These are phyloP conservation scores for Charaxes varanes DNA, from an alignment of 1,140 invertebrate species.

Conservation along the genomic window DNA sequence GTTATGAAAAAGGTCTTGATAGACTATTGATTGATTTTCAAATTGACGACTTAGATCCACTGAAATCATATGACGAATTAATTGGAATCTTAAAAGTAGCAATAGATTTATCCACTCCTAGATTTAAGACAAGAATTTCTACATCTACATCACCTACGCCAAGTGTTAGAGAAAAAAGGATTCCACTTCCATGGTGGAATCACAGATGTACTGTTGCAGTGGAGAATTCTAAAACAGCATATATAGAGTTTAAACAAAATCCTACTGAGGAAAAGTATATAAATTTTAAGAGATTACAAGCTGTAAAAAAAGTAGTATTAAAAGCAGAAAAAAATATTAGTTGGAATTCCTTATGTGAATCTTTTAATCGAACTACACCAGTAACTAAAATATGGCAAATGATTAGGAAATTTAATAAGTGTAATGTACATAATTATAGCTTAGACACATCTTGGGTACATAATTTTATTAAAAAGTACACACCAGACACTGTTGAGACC, in stretches of 20 bases:
- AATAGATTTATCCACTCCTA: too few relatives aligned
- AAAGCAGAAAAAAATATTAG: constrained; percentile 12
- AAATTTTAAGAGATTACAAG: constrained; percentile 19
- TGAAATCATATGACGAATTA: not conserved
- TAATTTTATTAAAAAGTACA: constrained; percentile 18
- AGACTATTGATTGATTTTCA: too few relatives aligned
- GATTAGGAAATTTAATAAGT: constrained; percentile 21
- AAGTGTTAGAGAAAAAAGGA: constrained; percentile 4
- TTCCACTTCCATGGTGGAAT: constrained; percentile 22
- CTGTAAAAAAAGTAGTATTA: constrained; percentile 16
- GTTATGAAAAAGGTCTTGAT: too few relatives aligned
- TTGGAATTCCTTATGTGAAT: constrained; percentile 12
- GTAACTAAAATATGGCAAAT: constrained; percentile 14
- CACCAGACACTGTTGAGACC: constrained; percentile 11
- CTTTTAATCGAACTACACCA: constrained; percentile 14
- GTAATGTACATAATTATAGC: constrained; percentile 3
- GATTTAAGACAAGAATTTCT: not conserved
- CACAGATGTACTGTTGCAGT: constrained; percentile 14
- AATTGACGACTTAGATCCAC: too few relatives aligned
- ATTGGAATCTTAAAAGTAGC: not conserved
- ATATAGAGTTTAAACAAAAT: constrained; percentile 17
- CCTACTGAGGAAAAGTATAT: constrained; percentile 14
- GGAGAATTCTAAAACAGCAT: constrained; percentile 10
- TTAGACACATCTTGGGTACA: constrained; percentile 9
- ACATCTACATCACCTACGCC: not conserved